These are phyloP conservation scores for Drosophila nigromelanica DNA, from an alignment of 1,140 invertebrate species.

Conservation along the genomic window DNA sequence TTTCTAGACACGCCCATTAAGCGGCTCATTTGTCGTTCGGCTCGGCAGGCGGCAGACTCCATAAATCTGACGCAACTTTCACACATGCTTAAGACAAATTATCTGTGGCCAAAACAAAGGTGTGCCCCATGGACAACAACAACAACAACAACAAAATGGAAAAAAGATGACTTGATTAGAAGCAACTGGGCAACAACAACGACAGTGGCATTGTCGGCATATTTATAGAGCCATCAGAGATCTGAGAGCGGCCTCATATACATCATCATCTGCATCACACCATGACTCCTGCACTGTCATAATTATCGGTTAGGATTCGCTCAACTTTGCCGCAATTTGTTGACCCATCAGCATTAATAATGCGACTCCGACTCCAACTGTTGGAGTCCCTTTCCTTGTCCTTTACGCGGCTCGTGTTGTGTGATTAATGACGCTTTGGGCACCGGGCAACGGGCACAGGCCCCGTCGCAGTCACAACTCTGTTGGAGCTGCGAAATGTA, in stretches of 20 bases:
- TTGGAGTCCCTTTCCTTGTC: conserved; percentile 12
- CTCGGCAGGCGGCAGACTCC: conserved; percentile 7
- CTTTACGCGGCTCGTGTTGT: conserved; percentile 74
- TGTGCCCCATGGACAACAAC: conserved; percentile 6
- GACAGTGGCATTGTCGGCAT: conserved; percentile 40
- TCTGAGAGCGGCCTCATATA: conserved; percentile 36
- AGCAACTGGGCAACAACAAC: conserved; percentile 31
- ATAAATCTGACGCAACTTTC: conserved; percentile 80
- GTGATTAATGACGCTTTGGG: conserved; percentile 74
- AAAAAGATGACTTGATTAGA: conserved; percentile 75
- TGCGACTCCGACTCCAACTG: background rate
- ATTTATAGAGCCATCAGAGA: conserved; percentile 46
- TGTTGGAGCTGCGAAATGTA: conserved; percentile 68
- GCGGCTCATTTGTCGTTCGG: conserved; percentile 69
- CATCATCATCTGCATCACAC: conserved; percentile 73
- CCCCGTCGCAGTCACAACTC: conserved; percentile 29
- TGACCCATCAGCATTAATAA: conserved; percentile 71
- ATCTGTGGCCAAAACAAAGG: conserved; percentile 71
- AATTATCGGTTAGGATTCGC: conserved; percentile 82
- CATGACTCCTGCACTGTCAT: conserved; percentile 80
- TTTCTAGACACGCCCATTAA: conserved; percentile 57
- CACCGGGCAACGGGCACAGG: background rate
- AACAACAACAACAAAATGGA: background rate
- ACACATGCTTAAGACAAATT: conserved; percentile 81
- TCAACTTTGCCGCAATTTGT: conserved; percentile 77